These are phyloP conservation scores for Rhabdomys pumilio DNA, from an alignment of 2,797 vertebrate species.

Conservation along the genomic window DNA sequence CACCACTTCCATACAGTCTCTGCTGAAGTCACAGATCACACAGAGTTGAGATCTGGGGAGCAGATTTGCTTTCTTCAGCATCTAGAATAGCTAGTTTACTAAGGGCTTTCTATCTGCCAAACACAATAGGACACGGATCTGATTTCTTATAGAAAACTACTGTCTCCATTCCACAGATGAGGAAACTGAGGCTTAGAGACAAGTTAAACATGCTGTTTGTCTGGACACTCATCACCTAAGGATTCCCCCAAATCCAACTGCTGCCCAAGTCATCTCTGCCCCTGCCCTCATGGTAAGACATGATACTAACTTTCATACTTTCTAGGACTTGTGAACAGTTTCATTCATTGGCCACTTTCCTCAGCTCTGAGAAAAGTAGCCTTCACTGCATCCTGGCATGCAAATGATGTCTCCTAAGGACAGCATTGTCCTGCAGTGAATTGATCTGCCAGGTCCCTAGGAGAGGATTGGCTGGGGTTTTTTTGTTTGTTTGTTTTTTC, in stretches of 20 bases:
- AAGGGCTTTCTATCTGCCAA: slow-evolving; percentile 15
- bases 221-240: background rate
- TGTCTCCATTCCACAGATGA: slow-evolving; percentile 59
- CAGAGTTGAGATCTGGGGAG: background rate
- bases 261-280: background rate
- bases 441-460: slow-evolving; percentile 72
- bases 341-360: slow-evolving; percentile 17
- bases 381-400: slow-evolving; percentile 45
- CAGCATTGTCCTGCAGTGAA: slow-evolving; percentile 76
- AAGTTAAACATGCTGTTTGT: slow-evolving; percentile 18
- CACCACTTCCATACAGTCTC: no score
- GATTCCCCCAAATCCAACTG: slow-evolving; percentile 16
- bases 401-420: slow-evolving; percentile 78
- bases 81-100: slow-evolving; percentile 52
- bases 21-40: slow-evolving; percentile 26
- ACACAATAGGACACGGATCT: slow-evolving; percentile 33
- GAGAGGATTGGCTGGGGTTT: background rate
- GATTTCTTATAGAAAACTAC: slow-evolving; percentile 23
- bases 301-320: background rate
- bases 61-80: slow-evolving; percentile 14
- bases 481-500: background rate
- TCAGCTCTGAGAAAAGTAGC: slow-evolving; percentile 50
- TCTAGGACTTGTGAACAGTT: slow-evolving; percentile 47
- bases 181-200: slow-evolving; percentile 49
- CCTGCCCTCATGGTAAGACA: background rate